Evolutionary conservation across 2,797 vertebrate species (phyloP), one percentile per base, ranked within the genome.

Genomic region (Callimico goeldii): DNA sequence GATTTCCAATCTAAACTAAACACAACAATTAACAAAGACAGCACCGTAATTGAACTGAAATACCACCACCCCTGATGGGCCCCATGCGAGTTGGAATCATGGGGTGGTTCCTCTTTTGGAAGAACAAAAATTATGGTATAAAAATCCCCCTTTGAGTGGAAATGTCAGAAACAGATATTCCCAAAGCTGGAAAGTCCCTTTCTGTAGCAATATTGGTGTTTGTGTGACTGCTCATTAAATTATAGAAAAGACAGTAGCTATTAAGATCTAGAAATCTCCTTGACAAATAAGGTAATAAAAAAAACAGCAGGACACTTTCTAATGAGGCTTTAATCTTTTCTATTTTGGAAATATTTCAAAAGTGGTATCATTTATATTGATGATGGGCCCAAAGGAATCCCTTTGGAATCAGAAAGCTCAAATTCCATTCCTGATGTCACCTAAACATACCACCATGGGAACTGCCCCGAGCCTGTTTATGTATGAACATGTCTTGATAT

Each of bases 181-280:
- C 61, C 81, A 83, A 82, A 26, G 46, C 61, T 90, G 83, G 83
- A 89, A 96, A 92, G 41, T 50, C 95, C 95, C 90, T 13, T 72
- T 72, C 17, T 33, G 36, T 1, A 26, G 64, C 1, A 30, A 52
- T 12, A 48, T 5, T 22, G 28, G 48, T 39, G 2, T 48, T 43
- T n/a, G 19, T 61, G 55, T 26, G 58, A 87, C 3, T 9, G 10
- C 22, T 73, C 7, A 5, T 30, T 67, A 39, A n/a, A 36, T 36
- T 17, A 33, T 1, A 46, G 50, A 15, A 39, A 41, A 13, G 8
- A 90, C 1, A 7, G 43, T 30, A 48, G 13, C 33, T 36, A 1
- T 81, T 2, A 76, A 88, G 61, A 41, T 20, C n/a, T 26, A 12
- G n/a, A 64, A 57, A 3, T 64, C 55, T 90, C 70, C 48, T 67